These are phyloP conservation scores for Cinclus cinclus DNA, from an alignment of 2,113 vertebrate species.

Conservation along the genomic window DNA sequence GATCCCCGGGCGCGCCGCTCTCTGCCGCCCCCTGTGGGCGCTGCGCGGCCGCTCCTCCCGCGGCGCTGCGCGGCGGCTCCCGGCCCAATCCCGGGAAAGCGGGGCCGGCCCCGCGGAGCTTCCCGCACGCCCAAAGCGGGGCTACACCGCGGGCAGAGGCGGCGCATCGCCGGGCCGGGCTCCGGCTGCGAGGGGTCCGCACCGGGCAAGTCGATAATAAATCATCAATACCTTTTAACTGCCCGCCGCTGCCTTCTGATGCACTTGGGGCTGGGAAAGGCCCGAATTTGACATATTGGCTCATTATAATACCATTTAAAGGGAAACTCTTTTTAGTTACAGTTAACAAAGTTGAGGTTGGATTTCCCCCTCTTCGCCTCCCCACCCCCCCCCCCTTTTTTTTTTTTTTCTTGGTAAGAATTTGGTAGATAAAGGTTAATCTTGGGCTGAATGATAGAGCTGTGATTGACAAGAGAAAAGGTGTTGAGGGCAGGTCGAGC, in stretches of 20 bases:
- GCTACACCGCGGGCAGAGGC: background rate
- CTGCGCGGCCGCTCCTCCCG: background rate
- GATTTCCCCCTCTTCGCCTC: background rate
- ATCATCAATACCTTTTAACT: background rate
- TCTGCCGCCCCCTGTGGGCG: conserved; percentile 64
- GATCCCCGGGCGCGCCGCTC: conserved; percentile 36
- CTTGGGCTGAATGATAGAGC: conserved; percentile 78
- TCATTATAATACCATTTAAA: conserved; percentile 57
- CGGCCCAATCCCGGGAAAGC: background rate
- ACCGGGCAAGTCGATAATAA: background rate
- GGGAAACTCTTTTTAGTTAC: conserved; percentile 25
- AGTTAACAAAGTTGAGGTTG: conserved; percentile 46
- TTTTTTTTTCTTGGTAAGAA: conserved; percentile 25
- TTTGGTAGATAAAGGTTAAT: conserved; percentile 82
- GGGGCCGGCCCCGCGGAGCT: background rate
- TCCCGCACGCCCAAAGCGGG: background rate
- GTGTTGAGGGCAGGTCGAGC: conserved; percentile 83
- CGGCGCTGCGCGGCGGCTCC: background rate
- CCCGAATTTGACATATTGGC: conserved; percentile 46
- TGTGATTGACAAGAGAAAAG: conserved; percentile 84
- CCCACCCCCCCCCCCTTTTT: too few relatives aligned
- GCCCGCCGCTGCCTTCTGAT: background rate
- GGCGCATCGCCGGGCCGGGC: background rate
- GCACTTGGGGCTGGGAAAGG: conserved; percentile 21
- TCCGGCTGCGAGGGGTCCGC: background rate